phyloP scores from a whole-genome alignment of 2,797 vertebrate genomes.

The Pyrocephalus nanus region DNA sequence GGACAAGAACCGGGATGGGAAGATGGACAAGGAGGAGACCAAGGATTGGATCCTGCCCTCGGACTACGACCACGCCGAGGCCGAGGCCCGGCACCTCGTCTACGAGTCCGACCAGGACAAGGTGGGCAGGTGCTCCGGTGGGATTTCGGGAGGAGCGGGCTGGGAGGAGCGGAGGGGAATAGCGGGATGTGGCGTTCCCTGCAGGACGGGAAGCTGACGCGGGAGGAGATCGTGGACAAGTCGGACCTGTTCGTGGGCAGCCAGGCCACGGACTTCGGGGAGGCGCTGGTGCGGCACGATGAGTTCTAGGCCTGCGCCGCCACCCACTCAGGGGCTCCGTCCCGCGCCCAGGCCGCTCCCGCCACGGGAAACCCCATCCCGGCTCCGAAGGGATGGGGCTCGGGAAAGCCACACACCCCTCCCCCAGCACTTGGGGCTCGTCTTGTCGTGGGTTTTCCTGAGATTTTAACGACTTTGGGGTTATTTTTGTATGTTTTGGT shows the following conservation, averaged over 20 bases:
- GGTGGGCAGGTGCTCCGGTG: slow-evolving; percentile 45
- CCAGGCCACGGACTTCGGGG: slow-evolving; percentile 93
- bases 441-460: neutral
- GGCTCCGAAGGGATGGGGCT: neutral
- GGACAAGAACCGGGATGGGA: slow-evolving; percentile 92
- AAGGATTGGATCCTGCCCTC: slow-evolving; percentile 94
- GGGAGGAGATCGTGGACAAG: slow-evolving; percentile 88
- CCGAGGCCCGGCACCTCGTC: slow-evolving; percentile 89
- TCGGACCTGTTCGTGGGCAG: slow-evolving; percentile 93
- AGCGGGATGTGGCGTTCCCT: neutral
- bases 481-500: slow-evolving; percentile 39
- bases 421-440: neutral
- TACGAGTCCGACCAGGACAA: slow-evolving; percentile 88
- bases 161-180: neutral
- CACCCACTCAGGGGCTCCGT: neutral
- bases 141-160: rapidly evolving
- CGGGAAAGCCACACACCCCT: neutral
- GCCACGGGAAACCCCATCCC: neutral
- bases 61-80: slow-evolving; percentile 88
- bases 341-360: neutral
- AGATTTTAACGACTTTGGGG: slow-evolving; percentile 10
- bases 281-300: slow-evolving; percentile 89
- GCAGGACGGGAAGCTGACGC: slow-evolving; percentile 88
- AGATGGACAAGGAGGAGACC: slow-evolving; percentile 92
- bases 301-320: slow-evolving; percentile 64